Conservation (phyloP, 2,797 vertebrate species). For the Salmo trutta region DNA sequence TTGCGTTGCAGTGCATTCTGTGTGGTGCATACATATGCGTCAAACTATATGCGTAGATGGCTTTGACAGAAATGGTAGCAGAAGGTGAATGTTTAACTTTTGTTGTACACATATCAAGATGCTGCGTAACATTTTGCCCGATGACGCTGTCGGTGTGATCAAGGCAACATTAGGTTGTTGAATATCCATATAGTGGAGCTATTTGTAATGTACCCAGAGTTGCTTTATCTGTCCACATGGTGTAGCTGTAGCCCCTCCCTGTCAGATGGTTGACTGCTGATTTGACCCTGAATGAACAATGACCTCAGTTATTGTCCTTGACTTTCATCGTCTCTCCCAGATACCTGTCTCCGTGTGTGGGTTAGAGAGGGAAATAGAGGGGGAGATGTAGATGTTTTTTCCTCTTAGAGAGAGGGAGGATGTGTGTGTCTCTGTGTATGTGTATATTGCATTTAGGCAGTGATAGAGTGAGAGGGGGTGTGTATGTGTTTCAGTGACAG, state of each 20-base stretch:
- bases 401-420: background rate
- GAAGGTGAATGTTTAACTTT: too few relatives aligned
- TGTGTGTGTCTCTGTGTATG: constrained; percentile 19
- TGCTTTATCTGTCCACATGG: background rate
- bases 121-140: too few relatives aligned
- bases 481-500: constrained; percentile 20
- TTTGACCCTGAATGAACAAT: background rate
- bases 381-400: background rate
- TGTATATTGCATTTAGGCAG: background rate
- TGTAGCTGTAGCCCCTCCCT: background rate
- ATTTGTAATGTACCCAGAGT: background rate
- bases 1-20: too few relatives aligned
- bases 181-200: background rate
- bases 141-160: too few relatives aligned
- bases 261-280: background rate
- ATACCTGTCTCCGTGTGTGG: background rate
- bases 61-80: too few relatives aligned
- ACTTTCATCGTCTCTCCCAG: background rate
- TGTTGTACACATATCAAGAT: too few relatives aligned
- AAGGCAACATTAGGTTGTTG: background rate
- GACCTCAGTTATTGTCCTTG: constrained; percentile 1
- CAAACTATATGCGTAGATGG: too few relatives aligned
- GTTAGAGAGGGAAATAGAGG: background rate
- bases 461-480: background rate
- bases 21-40: too few relatives aligned